Base-by-base conservation (phyloP, 2,113 vertebrate species). In the Pseudonaja textilis region DNA sequence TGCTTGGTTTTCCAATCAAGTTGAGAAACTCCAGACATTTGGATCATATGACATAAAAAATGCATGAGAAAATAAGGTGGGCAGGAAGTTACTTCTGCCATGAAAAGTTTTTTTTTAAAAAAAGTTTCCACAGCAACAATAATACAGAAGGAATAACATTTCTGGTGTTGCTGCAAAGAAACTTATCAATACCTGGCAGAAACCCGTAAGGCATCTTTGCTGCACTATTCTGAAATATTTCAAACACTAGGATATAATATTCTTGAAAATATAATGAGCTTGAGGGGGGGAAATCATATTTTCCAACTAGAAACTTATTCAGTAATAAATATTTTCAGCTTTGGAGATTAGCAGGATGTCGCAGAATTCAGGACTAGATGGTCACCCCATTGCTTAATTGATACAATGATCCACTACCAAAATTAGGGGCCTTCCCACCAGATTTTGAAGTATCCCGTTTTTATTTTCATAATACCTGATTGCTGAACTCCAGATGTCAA, bases 401-500 rank as follows among this genome's bases (percentile, higher is more conserved):
- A 39, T 54, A 92, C 34, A 45, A 74, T 89, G 59, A 92, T 45
- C 22, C 18, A 92, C 61, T 55, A 81, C 34, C 59, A 42, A 92
- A 92, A 39, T 81, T 89, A 74, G 57, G 50, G 50, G 34, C 69
- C 34, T 45, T 92, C 50, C 91, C 91, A 55, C 55, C 88, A 18
- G 87, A 29, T 89, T 23, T 74, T 55, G 39, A 89, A 54, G 59
- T n/a, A 55, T 45, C 34, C 61, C 89, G 50, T 89, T 92, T 74
- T 42, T 55, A 89, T 29, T 92, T 81, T 74, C 61, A 56, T 52
- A 52, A 52, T 55, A 69, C 1, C 14, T 29, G 10, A 74, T 29
- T 45, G 61, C 50, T 45, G 61, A 81, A n/a, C 61, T 74, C 61
- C 87, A 92, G 87, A 92, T 89, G 91, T 56, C 61, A 81, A 74